Conservation (phyloP, 2,888 invertebrate species). For the Drosophila niveifrons region DNA sequence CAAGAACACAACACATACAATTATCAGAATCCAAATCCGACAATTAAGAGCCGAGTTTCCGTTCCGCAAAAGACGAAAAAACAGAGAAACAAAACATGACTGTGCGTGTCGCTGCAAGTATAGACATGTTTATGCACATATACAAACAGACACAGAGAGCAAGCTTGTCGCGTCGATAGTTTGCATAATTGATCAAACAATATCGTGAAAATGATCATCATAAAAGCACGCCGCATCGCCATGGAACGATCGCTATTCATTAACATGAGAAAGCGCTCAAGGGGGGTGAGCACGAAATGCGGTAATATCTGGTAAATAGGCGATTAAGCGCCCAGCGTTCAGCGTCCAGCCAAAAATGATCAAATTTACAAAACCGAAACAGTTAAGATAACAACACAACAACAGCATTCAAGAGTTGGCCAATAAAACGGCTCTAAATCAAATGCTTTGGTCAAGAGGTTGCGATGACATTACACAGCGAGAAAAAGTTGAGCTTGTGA, state of each 20-base stretch:
- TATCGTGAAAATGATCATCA: slow-evolving; percentile 29
- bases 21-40: slow-evolving; percentile 15
- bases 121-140: slow-evolving; percentile 9
- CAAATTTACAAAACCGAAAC: slow-evolving; percentile 47
- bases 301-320: slow-evolving; percentile 63
- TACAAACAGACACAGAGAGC: slow-evolving; percentile 4
- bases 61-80: not conserved
- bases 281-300: slow-evolving; percentile 42
- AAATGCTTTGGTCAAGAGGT: slow-evolving; percentile 7
- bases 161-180: slow-evolving; percentile 29
- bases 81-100: not conserved
- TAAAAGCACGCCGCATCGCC: slow-evolving; percentile 5
- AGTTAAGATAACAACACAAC: slow-evolving; percentile 15
- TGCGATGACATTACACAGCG: not conserved
- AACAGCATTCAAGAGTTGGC: slow-evolving; percentile 43
- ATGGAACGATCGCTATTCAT: slow-evolving; percentile 33
- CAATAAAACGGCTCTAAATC: slow-evolving; percentile 55
- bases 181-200: slow-evolving; percentile 51
- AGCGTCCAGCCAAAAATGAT: slow-evolving; percentile 18
- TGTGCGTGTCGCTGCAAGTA: slow-evolving; percentile 12
- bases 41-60: slow-evolving; percentile 19
- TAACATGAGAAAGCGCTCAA: slow-evolving; percentile 53
- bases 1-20: not conserved
- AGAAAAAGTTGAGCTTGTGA: not conserved
- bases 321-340: slow-evolving; percentile 34